Evolutionary conservation across 2,113 vertebrate species (phyloP).

Genomic region (Lophius piscatorius): DNA sequence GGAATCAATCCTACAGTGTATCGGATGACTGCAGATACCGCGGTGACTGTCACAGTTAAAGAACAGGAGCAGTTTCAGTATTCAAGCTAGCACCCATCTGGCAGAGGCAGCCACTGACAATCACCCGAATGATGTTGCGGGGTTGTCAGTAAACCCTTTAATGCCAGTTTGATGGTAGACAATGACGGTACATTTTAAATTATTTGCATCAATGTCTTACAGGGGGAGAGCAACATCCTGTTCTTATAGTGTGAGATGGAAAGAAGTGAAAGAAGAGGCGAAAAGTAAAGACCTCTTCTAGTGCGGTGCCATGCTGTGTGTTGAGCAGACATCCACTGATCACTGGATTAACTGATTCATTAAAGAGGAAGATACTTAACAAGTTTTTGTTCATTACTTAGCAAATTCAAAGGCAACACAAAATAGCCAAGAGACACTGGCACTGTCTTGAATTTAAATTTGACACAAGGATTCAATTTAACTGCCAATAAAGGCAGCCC

Average conservation of each 20-base stretch:
- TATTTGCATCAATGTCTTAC: not conserved
- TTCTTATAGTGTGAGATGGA: not conserved
- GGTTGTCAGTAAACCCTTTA: not conserved
- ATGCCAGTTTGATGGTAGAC: not conserved
- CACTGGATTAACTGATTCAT: conserved; percentile 2
- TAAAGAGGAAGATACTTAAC: not conserved
- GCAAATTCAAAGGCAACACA: not conserved
- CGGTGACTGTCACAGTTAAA: too few relatives aligned
- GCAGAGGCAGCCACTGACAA: too few relatives aligned
- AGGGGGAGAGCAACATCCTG: not conserved
- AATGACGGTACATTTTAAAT: not conserved
- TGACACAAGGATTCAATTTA: too few relatives aligned
- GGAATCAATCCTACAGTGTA: too few relatives aligned
- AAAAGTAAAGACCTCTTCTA: conserved; percentile 52
- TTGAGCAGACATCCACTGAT: conserved; percentile 22
- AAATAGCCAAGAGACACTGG: not conserved
- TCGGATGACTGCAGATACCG: too few relatives aligned
- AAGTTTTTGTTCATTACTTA: not conserved
- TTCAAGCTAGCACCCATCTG: too few relatives aligned
- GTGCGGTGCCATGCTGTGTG: too few relatives aligned
- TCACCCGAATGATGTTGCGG: too few relatives aligned
- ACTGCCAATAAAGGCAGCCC: conserved; percentile 12
- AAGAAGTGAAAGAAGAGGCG: conserved; percentile 2
- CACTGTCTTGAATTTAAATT: not conserved
- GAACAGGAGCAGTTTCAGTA: too few relatives aligned